These are phyloP conservation scores for Drosophila rubida DNA, from an alignment of 2,888 invertebrate genomes.

Conservation along the genomic window DNA sequence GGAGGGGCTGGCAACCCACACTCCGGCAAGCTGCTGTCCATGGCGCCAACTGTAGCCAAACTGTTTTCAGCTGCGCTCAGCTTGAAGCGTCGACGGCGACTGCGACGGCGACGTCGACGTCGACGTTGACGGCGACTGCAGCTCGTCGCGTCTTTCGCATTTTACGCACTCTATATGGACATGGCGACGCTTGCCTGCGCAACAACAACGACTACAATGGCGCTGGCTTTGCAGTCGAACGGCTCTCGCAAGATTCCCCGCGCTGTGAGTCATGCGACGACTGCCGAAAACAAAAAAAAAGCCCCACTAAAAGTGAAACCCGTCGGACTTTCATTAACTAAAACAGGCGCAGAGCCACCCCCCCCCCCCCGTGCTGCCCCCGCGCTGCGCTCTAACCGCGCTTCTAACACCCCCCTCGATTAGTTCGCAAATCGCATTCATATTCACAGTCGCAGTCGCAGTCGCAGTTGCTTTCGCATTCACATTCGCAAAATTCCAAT, in stretches of 20 bases:
- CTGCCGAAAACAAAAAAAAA: slow-evolving; percentile 13
- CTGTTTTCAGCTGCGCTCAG: slow-evolving; percentile 13
- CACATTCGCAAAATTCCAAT: slow-evolving; percentile 45
- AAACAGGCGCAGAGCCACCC: slow-evolving; percentile 28
- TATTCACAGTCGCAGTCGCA: slow-evolving; percentile 28
- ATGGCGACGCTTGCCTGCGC: slow-evolving; percentile 28
- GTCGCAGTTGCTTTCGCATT: slow-evolving; percentile 15
- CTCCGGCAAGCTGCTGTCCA: slow-evolving; percentile 45
- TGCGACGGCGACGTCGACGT: slow-evolving; percentile 1
- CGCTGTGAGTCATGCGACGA: slow-evolving; percentile 42
- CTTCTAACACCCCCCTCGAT: neutral
- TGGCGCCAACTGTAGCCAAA: slow-evolving; percentile 33
- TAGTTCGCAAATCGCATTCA: slow-evolving; percentile 15
- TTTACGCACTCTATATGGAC: slow-evolving; percentile 36
- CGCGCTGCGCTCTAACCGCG: neutral
- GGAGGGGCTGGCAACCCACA: slow-evolving; percentile 46
- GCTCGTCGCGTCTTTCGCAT: slow-evolving; percentile 21
- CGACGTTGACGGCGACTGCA: neutral
- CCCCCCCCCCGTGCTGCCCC: too few species aligned
- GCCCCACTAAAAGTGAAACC: slow-evolving; percentile 39
- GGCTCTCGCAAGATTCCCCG: slow-evolving; percentile 43
- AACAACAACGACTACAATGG: slow-evolving; percentile 9
- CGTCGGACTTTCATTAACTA: slow-evolving; percentile 50
- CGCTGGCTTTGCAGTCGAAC: slow-evolving; percentile 17
- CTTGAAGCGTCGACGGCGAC: neutral